Percentiles rank a stretch among this genome's conserved stretches.
Conservation (phyloP, 1,140 invertebrate species). For the Pteromalus puparum region DNA sequence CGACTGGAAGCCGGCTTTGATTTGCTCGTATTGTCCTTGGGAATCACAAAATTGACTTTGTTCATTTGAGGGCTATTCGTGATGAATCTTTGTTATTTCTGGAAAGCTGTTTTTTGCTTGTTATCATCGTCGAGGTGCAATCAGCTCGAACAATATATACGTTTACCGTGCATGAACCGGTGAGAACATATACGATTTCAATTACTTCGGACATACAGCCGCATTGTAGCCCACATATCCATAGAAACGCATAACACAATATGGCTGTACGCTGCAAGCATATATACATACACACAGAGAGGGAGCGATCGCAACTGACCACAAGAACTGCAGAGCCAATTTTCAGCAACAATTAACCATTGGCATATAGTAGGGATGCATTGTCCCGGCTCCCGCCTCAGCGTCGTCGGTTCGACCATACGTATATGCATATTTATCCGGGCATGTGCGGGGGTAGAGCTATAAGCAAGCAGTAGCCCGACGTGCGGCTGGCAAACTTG, state of each 20-base stretch:
- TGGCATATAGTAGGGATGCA: neutral
- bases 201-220: neutral
- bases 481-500: slow-evolving; percentile 8
- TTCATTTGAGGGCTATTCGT: too few species aligned
- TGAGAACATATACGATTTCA: neutral
- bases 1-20: too few species aligned
- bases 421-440: slow-evolving; percentile 6
- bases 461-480: neutral
- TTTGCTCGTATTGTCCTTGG: too few species aligned
- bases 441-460: neutral
- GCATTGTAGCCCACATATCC: neutral
- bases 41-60: too few species aligned
- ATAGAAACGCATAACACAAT: neutral
- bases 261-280: neutral
- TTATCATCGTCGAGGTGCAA: too few species aligned
- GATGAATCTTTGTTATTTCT: too few species aligned
- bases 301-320: neutral
- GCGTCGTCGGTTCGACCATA: too few species aligned
- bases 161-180: neutral
- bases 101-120: too few species aligned
- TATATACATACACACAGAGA: neutral
- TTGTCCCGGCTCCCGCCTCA: neutral
- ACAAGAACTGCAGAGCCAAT: neutral
- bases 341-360: slow-evolving; percentile 29
- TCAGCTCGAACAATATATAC: neutral